A percentile compares a stretch with the other conserved stretches of the same genome.
Conservation (phyloP, 2,888 invertebrate species). For the Flabesymbios commensalis region DNA sequence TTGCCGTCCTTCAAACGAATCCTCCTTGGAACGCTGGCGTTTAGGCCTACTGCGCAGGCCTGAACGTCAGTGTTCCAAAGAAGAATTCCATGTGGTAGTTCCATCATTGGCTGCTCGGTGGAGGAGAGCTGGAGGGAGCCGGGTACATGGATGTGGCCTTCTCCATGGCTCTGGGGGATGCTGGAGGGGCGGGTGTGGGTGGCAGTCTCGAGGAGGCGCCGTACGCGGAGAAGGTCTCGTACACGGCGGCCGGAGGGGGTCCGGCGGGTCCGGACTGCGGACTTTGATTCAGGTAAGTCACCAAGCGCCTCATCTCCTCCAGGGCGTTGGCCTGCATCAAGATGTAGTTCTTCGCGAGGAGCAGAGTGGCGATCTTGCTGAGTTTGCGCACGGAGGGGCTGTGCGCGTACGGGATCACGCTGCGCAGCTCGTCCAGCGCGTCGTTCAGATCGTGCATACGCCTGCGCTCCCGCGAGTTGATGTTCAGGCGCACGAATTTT, state of each 20-base stretch:
- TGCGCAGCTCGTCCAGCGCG: constrained; percentile 59
- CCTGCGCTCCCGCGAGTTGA: constrained; percentile 63
- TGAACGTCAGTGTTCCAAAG: too few relatives aligned
- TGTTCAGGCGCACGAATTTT: constrained; percentile 51
- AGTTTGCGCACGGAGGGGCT: constrained; percentile 60
- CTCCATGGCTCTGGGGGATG: too few relatives aligned
- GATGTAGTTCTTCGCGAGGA: constrained; percentile 60
- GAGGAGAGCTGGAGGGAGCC: too few relatives aligned
- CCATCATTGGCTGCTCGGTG: too few relatives aligned
- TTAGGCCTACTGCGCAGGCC: too few relatives aligned
- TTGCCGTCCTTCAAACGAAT: too few relatives aligned
- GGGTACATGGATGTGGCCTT: too few relatives aligned
- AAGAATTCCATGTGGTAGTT: too few relatives aligned
- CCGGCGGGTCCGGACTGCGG: constrained; percentile 12
- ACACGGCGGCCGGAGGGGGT: constrained; percentile 2
- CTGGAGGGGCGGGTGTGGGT: too few relatives aligned
- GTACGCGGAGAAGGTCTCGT: constrained; percentile 8
- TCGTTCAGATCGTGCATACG: constrained; percentile 65
- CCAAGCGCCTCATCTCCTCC: constrained; percentile 57
- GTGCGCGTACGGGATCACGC: constrained; percentile 61
- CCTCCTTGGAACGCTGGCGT: too few relatives aligned
- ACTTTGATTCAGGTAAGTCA: constrained; percentile 52
- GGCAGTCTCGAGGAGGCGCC: too few relatives aligned
- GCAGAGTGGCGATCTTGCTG: constrained; percentile 59
- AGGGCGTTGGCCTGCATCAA: constrained; percentile 60